Evolutionary conservation across 2,113 vertebrate genomes (phyloP).

Genomic region (Hyperopisus bebe): DNA sequence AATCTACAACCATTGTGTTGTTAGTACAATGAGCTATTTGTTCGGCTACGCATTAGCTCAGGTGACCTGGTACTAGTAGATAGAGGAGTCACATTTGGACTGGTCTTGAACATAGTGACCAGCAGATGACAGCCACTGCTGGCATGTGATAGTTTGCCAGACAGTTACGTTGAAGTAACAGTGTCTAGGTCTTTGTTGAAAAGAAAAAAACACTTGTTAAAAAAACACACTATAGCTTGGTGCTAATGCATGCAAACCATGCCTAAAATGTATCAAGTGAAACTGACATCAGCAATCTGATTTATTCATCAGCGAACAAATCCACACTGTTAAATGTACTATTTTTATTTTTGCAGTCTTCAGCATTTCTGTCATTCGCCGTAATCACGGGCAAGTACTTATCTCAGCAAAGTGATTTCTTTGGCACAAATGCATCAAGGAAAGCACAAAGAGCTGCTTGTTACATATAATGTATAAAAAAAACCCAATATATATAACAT

Average conservation of each 20-base stretch:
- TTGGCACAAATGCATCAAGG: neutral
- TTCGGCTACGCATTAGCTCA: neutral
- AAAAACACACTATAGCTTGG: neutral
- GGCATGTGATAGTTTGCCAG: neutral
- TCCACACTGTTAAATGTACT: neutral
- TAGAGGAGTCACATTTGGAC: neutral
- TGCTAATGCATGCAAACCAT: neutral
- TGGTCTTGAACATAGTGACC: neutral
- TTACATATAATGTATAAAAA: neutral
- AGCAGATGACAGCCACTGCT: neutral
- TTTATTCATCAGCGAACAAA: neutral
- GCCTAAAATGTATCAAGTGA: neutral
- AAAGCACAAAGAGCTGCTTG: neutral
- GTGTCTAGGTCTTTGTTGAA: neutral
- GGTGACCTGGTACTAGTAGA: neutral
- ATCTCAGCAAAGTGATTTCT: neutral
- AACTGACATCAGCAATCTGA: neutral
- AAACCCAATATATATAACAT: neutral
- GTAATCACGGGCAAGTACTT: neutral
- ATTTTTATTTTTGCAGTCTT: neutral
- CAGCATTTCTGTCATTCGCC: neutral
- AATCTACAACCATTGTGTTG: neutral
- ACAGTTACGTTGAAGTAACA: neutral
- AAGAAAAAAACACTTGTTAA: neutral
- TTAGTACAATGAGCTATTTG: neutral